Conservation (phyloP, 1,140 invertebrate genomes). For the Zaprionus davidi region DNA sequence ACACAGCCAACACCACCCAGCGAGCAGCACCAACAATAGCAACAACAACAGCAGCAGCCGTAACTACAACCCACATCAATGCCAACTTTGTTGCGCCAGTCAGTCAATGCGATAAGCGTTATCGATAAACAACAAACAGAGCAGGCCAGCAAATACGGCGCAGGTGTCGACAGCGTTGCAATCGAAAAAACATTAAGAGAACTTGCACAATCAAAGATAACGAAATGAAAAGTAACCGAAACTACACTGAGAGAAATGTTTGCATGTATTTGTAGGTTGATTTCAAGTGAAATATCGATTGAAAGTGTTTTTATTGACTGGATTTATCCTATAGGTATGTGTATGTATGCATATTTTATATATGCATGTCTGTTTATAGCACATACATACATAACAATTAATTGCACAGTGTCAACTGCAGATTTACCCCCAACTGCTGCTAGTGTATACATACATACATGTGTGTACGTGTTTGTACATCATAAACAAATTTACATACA, state of each 20-base stretch:
- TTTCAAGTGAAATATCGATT: background rate
- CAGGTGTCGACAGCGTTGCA: background rate
- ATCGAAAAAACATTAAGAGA: background rate
- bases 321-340: background rate
- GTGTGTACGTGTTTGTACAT: background rate
- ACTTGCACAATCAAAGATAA: background rate
- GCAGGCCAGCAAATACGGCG: background rate
- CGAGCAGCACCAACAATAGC: conserved; percentile 33
- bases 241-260: conserved; percentile 1
- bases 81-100: conserved; percentile 36
- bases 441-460: background rate
- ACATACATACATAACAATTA: no score
- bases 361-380: no score
- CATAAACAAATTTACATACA: background rate
- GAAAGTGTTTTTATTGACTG: background rate
- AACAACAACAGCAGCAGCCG: conserved; percentile 11
- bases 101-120: conserved; percentile 8
- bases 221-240: background rate
- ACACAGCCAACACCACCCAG: conserved; percentile 34
- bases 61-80: conserved; percentile 38
- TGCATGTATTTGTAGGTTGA: background rate
- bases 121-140: conserved; percentile 17
- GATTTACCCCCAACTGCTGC: background rate
- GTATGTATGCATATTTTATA: background rate
- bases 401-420: background rate